phyloP scores from a whole-genome alignment of 2,888 invertebrate genomes.

The Macrostomum cliftonense region DNA sequence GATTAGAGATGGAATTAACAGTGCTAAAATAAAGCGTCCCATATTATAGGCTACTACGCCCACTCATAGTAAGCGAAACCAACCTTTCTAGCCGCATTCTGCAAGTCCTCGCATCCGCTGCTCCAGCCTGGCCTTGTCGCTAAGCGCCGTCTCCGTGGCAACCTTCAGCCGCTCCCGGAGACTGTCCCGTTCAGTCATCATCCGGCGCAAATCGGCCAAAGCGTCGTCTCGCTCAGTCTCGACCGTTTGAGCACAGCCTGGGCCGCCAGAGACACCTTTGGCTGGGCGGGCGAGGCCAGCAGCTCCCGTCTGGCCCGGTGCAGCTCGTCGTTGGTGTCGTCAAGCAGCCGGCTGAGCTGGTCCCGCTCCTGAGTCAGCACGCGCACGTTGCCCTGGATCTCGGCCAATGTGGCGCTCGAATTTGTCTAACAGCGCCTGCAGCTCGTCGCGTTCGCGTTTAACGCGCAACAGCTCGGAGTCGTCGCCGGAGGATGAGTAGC shows the following conservation, averaged over 20 bases:
- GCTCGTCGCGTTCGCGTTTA: conserved; percentile 31
- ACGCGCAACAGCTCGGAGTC: conserved; percentile 22
- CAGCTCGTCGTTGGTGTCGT: conserved; percentile 19
- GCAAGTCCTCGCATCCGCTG: conserved; percentile 28
- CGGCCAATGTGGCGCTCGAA: conserved; percentile 37
- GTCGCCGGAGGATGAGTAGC: not conserved
- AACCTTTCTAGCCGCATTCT: conserved; percentile 11
- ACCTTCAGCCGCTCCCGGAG: conserved; percentile 33
- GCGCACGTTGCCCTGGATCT: conserved; percentile 38
- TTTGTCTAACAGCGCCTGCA: conserved; percentile 34
- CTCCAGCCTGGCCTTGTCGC: conserved; percentile 33
- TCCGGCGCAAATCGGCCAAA: conserved; percentile 26
- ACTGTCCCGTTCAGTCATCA: conserved; percentile 33
- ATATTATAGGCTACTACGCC: no score
- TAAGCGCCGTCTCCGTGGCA: conserved; percentile 31
- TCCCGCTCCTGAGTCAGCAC: conserved; percentile 35
- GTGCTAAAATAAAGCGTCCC: no score
- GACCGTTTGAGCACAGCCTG: conserved; percentile 33
- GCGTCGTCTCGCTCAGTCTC: conserved; percentile 35
- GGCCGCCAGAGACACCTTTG: conserved; percentile 34
- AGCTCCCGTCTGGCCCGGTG: conserved; percentile 28
- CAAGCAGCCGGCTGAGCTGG: conserved; percentile 19
- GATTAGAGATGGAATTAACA: no score
- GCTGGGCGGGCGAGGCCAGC: conserved; percentile 11
- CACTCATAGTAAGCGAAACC: no score